Evolutionary conservation across 2,888 invertebrate genomes (phyloP).

Genomic region (Myopa tessellatipennis): DNA sequence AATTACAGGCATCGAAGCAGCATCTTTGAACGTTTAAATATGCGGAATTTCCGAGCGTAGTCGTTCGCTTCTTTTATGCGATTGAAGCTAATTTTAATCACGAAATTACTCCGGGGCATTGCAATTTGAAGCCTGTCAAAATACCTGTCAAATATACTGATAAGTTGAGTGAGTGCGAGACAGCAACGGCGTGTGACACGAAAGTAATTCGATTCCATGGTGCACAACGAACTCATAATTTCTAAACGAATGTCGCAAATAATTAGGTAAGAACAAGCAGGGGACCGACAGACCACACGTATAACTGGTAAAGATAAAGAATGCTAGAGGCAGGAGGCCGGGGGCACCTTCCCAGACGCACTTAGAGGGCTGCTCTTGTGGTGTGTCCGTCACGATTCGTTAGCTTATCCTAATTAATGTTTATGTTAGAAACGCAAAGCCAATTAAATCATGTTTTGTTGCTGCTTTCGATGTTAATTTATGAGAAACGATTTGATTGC

Average conservation of each 20-base stretch:
- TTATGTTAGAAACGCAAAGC: slow-evolving; percentile 27
- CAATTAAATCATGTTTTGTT: slow-evolving; percentile 23
- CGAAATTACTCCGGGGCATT: too few species aligned
- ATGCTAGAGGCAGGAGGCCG: not conserved
- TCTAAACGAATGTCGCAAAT: slow-evolving; percentile 12
- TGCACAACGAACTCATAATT: slow-evolving; percentile 31
- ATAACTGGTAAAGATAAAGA: not conserved
- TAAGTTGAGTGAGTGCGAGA: slow-evolving; percentile 24
- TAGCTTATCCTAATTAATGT: slow-evolving; percentile 29
- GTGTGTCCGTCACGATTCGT: slow-evolving; percentile 1
- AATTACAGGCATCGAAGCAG: slow-evolving; percentile 25
- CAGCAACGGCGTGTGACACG: not conserved
- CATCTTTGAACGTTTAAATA: slow-evolving; percentile 31
- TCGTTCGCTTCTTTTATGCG: not conserved
- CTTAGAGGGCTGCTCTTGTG: not conserved
- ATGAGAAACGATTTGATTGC: slow-evolving; percentile 16
- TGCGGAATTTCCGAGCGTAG: slow-evolving; percentile 14
- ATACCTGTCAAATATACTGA: too few species aligned
- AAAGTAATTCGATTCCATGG: slow-evolving; percentile 29
- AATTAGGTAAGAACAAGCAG: slow-evolving; percentile 18
- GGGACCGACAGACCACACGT: not conserved
- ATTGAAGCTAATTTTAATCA: too few species aligned
- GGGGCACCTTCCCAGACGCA: not conserved
- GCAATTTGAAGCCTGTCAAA: not conserved
- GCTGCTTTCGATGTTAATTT: slow-evolving; percentile 5